Conservation (phyloP, 2,888 invertebrate species). For the Byasa hedistus region DNA sequence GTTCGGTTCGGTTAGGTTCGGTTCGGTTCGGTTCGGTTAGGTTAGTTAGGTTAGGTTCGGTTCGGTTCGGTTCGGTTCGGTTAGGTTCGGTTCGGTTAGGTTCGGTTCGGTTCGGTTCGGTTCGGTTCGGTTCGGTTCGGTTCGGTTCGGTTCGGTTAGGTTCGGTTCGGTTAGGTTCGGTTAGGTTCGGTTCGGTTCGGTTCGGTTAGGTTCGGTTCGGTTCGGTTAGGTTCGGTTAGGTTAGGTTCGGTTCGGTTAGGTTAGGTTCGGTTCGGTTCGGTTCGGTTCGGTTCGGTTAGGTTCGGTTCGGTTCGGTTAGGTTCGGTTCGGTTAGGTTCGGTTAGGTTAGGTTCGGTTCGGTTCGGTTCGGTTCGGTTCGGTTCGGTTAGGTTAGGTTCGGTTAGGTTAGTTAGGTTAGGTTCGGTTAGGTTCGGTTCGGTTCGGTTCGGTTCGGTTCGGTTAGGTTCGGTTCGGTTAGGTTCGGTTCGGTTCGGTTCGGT, state of each 20-base stretch:
- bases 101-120: slow-evolving; percentile 37
- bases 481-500: slow-evolving; percentile 33
- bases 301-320: slow-evolving; percentile 27
- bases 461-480: slow-evolving; percentile 31
- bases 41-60: too few relatives aligned
- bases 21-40: too few relatives aligned
- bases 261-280: slow-evolving; percentile 25
- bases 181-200: neutral
- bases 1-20: too few relatives aligned
- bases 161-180: neutral
- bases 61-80: too few relatives aligned
- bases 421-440: slow-evolving; percentile 27
- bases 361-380: slow-evolving; percentile 23
- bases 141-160: neutral
- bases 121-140: slow-evolving; percentile 31
- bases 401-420: slow-evolving; percentile 25
- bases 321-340: slow-evolving; percentile 27
- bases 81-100: too few relatives aligned
- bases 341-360: slow-evolving; percentile 27
- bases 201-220: neutral
- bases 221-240: slow-evolving; percentile 1
- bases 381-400: slow-evolving; percentile 26
- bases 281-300: slow-evolving; percentile 27
- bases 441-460: slow-evolving; percentile 26
- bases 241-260: slow-evolving; percentile 2